Evolutionary conservation across 2,113 vertebrate genomes (phyloP).

Genomic region (Percopsis transmontana): DNA sequence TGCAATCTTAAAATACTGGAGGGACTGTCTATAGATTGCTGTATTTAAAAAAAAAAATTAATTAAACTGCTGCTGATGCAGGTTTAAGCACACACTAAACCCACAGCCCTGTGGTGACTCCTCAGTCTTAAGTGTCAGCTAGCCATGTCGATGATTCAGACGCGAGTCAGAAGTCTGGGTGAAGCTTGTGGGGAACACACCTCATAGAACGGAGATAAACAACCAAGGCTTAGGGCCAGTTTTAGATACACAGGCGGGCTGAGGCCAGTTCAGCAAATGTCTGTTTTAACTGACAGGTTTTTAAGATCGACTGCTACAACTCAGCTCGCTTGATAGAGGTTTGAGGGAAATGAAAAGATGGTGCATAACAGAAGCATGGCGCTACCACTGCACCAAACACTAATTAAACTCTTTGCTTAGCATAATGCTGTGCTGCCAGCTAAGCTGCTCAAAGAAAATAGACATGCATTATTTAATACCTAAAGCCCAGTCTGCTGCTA

Average conservation of each 20-base stretch:
- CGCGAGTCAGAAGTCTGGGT: conserved; percentile 25
- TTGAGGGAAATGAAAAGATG: conserved; percentile 36
- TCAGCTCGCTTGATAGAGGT: conserved; percentile 28
- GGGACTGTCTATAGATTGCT: no score
- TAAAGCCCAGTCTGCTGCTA: conserved; percentile 49
- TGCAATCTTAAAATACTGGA: no score
- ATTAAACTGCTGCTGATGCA: no score
- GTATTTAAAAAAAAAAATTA: no score
- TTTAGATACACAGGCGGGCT: background rate
- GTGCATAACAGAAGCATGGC: conserved; percentile 41
- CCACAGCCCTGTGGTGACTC: no score
- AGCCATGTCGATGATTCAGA: conserved; percentile 7
- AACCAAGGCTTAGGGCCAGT: background rate
- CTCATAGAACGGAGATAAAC: background rate
- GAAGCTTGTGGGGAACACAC: background rate
- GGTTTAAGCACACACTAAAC: no score
- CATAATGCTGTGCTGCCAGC: conserved; percentile 35
- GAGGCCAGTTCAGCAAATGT: background rate
- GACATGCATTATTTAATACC: conserved; percentile 17
- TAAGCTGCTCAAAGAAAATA: conserved; percentile 42
- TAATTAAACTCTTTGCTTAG: conserved; percentile 55
- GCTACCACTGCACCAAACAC: conserved; percentile 34
- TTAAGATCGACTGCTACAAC: background rate
- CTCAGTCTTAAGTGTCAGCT: background rate
- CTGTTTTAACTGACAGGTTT: background rate